Percentiles rank a stretch among this genome's conserved stretches.
phyloP scores from a whole-genome alignment of 2,888 invertebrate genomes.

The Sisyra terminalis region DNA sequence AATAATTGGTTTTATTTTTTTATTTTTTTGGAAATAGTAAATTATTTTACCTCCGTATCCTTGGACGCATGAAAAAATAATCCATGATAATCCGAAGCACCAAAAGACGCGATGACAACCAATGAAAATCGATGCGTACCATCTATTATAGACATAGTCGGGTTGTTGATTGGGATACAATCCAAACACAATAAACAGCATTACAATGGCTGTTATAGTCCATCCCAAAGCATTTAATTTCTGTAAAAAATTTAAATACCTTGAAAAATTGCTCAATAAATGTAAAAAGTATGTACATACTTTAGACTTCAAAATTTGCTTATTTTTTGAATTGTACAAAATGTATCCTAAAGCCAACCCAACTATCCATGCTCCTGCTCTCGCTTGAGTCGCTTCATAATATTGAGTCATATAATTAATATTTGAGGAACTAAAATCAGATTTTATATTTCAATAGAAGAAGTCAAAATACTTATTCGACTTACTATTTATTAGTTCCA shows the following conservation, averaged over 20 bases:
- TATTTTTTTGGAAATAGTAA: too few relatives aligned
- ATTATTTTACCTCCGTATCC: slow-evolving; percentile 9
- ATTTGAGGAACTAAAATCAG: not conserved
- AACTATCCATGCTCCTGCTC: slow-evolving; percentile 13
- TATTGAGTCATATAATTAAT: not conserved
- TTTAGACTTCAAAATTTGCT: slow-evolving; percentile 3
- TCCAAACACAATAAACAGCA: slow-evolving; percentile 4
- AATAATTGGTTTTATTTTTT: too few relatives aligned
- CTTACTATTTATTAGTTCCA: not conserved
- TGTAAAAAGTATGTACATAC: not conserved
- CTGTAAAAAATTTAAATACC: not conserved
- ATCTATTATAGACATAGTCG: slow-evolving; percentile 1
- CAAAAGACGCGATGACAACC: slow-evolving; percentile 12
- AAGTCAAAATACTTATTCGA: too few relatives aligned
- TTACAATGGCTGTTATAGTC: not conserved
- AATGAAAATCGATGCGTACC: not conserved
- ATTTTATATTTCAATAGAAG: too few relatives aligned
- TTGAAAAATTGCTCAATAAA: not conserved
- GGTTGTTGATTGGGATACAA: not conserved
- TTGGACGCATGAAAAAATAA: slow-evolving; percentile 10
- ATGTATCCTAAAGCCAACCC: slow-evolving; percentile 13
- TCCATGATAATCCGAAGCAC: slow-evolving; percentile 10
- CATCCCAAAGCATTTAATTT: not conserved
- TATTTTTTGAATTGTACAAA: slow-evolving; percentile 4
- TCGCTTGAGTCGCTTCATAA: slow-evolving; percentile 11